These are phyloP conservation scores for Cassiopea xamachana DNA, from an alignment of 30 jellyfish, hydroid and myxozoan genomes.

Conservation along the genomic window DNA sequence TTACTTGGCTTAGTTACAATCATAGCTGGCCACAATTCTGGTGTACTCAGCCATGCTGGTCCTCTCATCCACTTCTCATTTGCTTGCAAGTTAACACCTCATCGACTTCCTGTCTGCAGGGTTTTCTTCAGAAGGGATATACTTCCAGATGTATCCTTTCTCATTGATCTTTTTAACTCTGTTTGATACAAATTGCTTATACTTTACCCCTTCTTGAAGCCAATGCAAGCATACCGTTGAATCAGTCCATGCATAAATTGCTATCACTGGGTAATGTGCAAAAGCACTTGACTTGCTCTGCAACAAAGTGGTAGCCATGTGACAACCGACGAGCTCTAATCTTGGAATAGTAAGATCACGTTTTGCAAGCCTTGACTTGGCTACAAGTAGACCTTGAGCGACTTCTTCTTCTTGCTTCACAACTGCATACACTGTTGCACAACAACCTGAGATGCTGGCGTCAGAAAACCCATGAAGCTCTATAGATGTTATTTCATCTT, in stretches of 20 bases:
- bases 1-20: no score
- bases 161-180: no score
- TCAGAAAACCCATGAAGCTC: conserved; percentile 82
- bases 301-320: conserved; percentile 58
- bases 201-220: not conserved
- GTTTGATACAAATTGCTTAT: no score
- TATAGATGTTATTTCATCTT: conserved; percentile 15
- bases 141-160: no score
- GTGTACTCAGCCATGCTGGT: no score
- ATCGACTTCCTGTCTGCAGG: no score
- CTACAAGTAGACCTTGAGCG: conserved; percentile 48
- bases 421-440: conserved; percentile 67
- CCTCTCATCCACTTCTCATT: no score
- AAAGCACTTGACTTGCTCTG: conserved; percentile 39
- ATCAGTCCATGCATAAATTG: conserved; percentile 68
- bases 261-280: conserved; percentile 9
- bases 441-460: conserved; percentile 77
- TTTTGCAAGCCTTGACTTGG: conserved; percentile 71
- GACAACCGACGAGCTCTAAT: conserved; percentile 75
- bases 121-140: no score
- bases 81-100: no score
- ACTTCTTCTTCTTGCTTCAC: conserved; percentile 48
- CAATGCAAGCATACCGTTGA: not conserved
- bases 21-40: no score
- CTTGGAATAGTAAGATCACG: conserved; percentile 75